phyloP scores from a whole-genome alignment of 2,797 vertebrate species.

The Takifugu rubripes region DNA sequence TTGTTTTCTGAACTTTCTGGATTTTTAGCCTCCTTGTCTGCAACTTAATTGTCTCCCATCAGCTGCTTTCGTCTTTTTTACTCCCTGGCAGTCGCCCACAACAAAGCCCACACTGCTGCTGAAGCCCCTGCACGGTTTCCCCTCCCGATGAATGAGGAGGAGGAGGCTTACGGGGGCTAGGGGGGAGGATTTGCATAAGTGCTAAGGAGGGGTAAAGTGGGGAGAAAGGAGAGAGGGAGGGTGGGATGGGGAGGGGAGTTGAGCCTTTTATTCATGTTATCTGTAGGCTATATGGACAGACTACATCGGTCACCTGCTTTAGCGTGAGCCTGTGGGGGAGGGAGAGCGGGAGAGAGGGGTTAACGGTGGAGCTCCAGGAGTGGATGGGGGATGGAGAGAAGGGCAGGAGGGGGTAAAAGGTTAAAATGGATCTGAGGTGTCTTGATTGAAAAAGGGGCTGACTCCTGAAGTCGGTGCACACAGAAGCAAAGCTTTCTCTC shows the following conservation, averaged over 20 bases:
- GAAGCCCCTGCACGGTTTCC: slow-evolving; percentile 37
- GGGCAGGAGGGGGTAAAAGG: slow-evolving; percentile 68
- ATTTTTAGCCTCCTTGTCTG: slow-evolving; percentile 27
- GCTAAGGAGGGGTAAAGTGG: slow-evolving; percentile 34
- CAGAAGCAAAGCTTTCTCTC: slow-evolving; percentile 29
- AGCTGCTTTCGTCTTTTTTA: slow-evolving; percentile 36
- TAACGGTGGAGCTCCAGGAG: slow-evolving; percentile 28
- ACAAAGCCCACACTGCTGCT: slow-evolving; percentile 71
- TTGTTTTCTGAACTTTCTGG: slow-evolving; percentile 2
- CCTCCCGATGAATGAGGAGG: slow-evolving; percentile 70
- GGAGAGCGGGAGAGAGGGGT: slow-evolving; percentile 17
- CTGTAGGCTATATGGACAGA: slow-evolving; percentile 80
- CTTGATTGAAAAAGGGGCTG: slow-evolving; percentile 68
- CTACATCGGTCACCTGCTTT: slow-evolving; percentile 89
- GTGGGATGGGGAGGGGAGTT: slow-evolving; percentile 65
- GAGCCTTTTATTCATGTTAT: slow-evolving; percentile 71
- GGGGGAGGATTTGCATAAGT: slow-evolving; percentile 80
- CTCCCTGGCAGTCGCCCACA: slow-evolving; percentile 59
- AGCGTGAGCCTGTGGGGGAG: slow-evolving; percentile 53
- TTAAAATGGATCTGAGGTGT: slow-evolving; percentile 81
- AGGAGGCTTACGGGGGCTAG: slow-evolving; percentile 29
- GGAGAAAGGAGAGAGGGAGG: slow-evolving; percentile 41
- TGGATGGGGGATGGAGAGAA: slow-evolving; percentile 31
- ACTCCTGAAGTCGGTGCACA: slow-evolving; percentile 57
- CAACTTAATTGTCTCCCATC: slow-evolving; percentile 30